A percentile compares a stretch with the other conserved stretches of the same genome.
phyloP scores from a whole-genome alignment of 2,113 vertebrate species.

The Pteropus alecto region DNA sequence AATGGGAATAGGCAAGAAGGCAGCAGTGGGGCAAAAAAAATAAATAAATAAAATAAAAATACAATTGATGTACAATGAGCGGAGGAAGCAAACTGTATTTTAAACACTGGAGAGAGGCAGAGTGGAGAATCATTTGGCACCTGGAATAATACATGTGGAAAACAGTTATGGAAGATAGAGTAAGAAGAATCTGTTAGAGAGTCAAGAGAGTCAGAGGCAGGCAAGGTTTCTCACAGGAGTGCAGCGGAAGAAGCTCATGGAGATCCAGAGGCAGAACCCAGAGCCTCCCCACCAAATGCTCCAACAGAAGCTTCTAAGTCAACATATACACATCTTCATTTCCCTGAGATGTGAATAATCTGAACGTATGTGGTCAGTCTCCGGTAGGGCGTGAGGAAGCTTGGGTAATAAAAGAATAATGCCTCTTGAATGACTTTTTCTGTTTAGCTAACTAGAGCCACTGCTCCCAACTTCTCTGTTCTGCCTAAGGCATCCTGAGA shows the following conservation, averaged over 20 bases:
- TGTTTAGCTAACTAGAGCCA: neutral
- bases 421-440: neutral
- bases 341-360: neutral
- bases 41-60: no score
- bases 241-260: neutral
- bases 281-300: neutral
- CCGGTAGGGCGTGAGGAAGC: neutral
- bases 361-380: neutral
- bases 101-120: neutral
- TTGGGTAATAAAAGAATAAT: neutral
- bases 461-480: accelerated
- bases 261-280: neutral
- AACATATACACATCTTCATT: neutral
- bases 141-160: neutral
- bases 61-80: neutral
- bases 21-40: neutral
- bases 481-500: neutral
- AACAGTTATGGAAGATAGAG: neutral
- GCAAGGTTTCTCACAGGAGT: neutral
- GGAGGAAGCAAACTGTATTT: neutral
- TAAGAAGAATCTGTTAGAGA: neutral
- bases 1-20: neutral
- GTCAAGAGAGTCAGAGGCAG: neutral
- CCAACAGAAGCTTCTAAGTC: neutral
- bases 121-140: neutral